A percentile compares a stretch with the other conserved stretches of the same genome.
Evolutionary conservation across 2,888 invertebrate species (phyloP).

Genomic region (Camponotus fellah): DNA sequence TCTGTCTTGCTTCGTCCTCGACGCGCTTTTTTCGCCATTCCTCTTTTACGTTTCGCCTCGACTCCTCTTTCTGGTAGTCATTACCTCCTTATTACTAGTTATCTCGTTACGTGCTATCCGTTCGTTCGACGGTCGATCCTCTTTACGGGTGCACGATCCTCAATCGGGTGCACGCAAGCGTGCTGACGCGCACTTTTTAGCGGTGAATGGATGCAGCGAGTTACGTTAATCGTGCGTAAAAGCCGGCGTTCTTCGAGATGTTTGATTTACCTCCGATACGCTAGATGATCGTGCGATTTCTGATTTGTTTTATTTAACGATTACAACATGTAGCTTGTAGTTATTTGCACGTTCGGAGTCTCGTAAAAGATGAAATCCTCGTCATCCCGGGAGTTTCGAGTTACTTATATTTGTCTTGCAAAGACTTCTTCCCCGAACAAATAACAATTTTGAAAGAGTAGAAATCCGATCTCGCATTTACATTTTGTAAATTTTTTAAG

Average conservation of each 20-base stretch:
- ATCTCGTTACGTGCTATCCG: constrained; percentile 76
- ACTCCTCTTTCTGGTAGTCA: constrained; percentile 71
- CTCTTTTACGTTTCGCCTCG: neutral
- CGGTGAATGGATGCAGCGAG: constrained; percentile 42
- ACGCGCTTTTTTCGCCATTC: constrained; percentile 23
- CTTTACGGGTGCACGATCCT: constrained; percentile 61
- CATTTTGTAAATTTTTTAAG: neutral
- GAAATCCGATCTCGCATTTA: neutral
- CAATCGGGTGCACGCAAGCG: constrained; percentile 64
- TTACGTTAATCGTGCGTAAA: constrained; percentile 52
- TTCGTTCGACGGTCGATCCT: constrained; percentile 73
- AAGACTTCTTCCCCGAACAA: neutral
- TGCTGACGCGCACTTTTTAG: constrained; percentile 56
- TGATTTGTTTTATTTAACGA: constrained; percentile 25
- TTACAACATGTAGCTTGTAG: neutral
- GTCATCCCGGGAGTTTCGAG: neutral
- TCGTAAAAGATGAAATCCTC: neutral
- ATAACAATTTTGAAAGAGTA: neutral
- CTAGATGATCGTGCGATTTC: constrained; percentile 31
- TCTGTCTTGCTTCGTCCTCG: constrained; percentile 20
- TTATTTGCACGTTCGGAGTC: neutral
- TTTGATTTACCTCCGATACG: constrained; percentile 38
- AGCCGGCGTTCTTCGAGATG: constrained; percentile 20
- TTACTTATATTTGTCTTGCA: neutral
- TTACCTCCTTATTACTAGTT: constrained; percentile 81